These are phyloP conservation scores for Brachyalestes nurse DNA, from an alignment of 2,797 vertebrate genomes.

Conservation along the genomic window DNA sequence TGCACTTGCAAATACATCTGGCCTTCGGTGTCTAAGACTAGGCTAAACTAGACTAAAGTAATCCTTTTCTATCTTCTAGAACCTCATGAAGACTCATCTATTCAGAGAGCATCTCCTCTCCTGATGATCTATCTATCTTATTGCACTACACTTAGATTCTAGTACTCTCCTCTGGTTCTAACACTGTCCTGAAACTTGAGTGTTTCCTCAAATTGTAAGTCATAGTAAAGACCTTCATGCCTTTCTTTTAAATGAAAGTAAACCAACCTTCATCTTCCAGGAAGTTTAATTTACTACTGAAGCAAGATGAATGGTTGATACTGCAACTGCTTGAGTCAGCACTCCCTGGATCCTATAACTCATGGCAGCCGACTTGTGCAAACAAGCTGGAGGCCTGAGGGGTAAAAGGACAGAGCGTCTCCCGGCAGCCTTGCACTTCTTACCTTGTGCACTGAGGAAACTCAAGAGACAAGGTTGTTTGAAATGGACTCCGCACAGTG, in stretches of 20 bases:
- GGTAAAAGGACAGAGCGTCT: slow-evolving; percentile 38
- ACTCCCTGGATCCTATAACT: slow-evolving; percentile 31
- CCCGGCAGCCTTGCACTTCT: slow-evolving; percentile 13
- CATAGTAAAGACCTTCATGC: neutral
- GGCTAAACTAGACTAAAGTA: neutral
- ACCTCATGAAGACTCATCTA: too few species aligned
- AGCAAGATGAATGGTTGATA: slow-evolving; percentile 31
- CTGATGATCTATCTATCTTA: too few species aligned
- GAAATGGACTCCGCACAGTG: slow-evolving; percentile 16
- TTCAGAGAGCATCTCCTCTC: neutral
- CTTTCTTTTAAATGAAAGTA: neutral
- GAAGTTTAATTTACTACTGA: slow-evolving; percentile 10
- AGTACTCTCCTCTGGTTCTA: too few species aligned
- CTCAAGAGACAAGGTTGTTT: slow-evolving; percentile 13
- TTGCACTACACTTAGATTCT: too few species aligned
- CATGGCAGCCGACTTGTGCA: slow-evolving; percentile 50
- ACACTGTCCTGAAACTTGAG: too few species aligned
- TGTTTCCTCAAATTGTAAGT: too few species aligned
- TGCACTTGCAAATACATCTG: neutral
- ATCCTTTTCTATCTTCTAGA: neutral
- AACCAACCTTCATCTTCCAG: neutral
- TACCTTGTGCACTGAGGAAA: neutral
- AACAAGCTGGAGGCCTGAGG: slow-evolving; percentile 53
- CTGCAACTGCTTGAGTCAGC: slow-evolving; percentile 38
- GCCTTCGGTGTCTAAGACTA: neutral